Base-by-base conservation (phyloP, 2,113 vertebrate genomes). In the Serilophus lunatus region DNA sequence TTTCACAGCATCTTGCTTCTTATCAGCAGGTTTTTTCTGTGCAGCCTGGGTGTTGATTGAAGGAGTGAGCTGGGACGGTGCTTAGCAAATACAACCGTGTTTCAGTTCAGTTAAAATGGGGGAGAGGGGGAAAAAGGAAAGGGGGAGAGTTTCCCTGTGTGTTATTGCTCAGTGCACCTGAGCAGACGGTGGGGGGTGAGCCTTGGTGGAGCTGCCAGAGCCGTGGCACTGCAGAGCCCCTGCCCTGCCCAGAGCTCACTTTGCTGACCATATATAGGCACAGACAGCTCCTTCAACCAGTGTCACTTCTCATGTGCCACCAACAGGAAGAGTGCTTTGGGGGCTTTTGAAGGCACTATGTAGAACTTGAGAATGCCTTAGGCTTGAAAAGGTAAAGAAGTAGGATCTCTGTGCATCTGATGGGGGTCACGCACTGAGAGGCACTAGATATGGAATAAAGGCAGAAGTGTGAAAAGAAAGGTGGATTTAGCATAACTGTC, bases 191-290 rank as follows among this genome's bases (percentile, higher is more conserved):
- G 18, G 40, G 59, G 23, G 51, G 10, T 14, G 35, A 78, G 35
- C 51, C 79, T 16, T 13, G 56, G 76, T 1, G 0, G 53, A 25
- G 53, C 47, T 57, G n/a, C n/a, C 40, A 7, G 68, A 1, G 26
- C 36, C 0, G 1, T 12, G 51, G 64, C 5, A 0, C 40, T 26
- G 71, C 3, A 0, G 40, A 89, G 84, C 57, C 50, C 38, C 57
- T 40, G 69, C 63, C 1, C 18, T 50, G 47, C 26, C 38, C 71
- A 10, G 60, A 76, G 96, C 92, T 14, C 69, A 31, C 95, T 69
- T 94, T 98, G 57, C 89, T 98, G 95, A 92, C 98, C 98, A 97
- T 98, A 98, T 98, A 98, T 98, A 98, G 98, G 86, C 81, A 96
- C 88, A 25, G 9, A 85, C 49, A 74, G 91, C 66, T 82, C 38